Evolutionary conservation across 2,113 vertebrate species (phyloP).

Genomic region (Alaudala cheleensis): DNA sequence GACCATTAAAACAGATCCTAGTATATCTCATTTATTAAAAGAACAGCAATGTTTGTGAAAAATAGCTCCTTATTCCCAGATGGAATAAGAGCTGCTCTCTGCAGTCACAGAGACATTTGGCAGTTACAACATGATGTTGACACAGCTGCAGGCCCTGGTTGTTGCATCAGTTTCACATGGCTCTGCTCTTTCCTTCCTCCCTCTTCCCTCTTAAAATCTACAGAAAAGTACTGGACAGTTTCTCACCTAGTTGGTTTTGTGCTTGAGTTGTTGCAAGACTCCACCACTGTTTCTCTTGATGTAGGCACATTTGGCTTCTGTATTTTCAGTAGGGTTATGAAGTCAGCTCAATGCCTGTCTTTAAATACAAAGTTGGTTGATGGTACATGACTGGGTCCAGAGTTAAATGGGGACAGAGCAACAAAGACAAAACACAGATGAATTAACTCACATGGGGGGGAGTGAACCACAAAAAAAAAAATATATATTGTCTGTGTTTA

Average conservation of each 20-base stretch:
- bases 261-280: neutral
- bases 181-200: neutral
- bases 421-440: neutral
- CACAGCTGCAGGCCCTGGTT: conserved; percentile 50
- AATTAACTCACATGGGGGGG: neutral
- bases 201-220: neutral
- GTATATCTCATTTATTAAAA: conserved; percentile 9
- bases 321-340: neutral
- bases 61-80: conserved; percentile 28
- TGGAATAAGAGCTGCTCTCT: neutral
- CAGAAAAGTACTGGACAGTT: neutral
- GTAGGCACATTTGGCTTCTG: neutral
- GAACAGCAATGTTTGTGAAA: neutral
- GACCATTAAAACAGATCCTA: neutral
- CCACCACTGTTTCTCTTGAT: neutral
- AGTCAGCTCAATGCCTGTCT: neutral
- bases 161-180: conserved; percentile 3
- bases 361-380: neutral
- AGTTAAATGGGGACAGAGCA: neutral
- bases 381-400: neutral
- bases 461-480: neutral
- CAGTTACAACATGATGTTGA: neutral
- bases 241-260: neutral
- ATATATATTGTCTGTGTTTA: neutral
- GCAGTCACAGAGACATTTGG: conserved; percentile 1